Evolutionary conservation across 92 coral and sea anemone genomes (phyloP).

Genomic region (Isaurus tuberculatus): DNA sequence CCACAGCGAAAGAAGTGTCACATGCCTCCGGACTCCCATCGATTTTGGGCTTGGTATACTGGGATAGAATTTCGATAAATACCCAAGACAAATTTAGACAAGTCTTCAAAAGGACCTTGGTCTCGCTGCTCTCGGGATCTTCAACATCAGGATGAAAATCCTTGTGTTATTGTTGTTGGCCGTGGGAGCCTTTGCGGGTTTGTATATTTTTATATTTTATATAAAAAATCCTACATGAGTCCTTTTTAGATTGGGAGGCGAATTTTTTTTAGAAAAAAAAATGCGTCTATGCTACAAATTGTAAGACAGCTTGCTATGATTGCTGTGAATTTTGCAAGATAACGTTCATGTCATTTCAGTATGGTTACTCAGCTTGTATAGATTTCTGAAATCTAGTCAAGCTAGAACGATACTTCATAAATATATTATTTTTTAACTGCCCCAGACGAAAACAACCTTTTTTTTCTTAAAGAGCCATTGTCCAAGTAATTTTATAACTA

Average conservation of each 20-base stretch:
- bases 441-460: not conserved
- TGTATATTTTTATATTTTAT: constrained; percentile 39
- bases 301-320: not conserved
- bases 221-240: not conserved
- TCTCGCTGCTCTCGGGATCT: constrained; percentile 39
- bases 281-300: not conserved
- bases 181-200: constrained; percentile 97
- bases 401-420: not conserved
- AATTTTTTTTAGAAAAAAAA: not conserved
- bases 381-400: too few relatives aligned
- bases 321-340: not conserved
- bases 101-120: not conserved
- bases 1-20: not conserved
- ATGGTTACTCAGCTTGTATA: too few relatives aligned
- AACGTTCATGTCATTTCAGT: not conserved
- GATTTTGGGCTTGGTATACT: constrained; percentile 28
- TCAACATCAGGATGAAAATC: constrained; percentile 62
- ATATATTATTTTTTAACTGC: not conserved
- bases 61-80: constrained; percentile 35
- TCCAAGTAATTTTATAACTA: too few relatives aligned
- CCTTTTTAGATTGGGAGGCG: not conserved
- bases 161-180: constrained; percentile 91
- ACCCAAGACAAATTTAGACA: not conserved
- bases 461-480: too few relatives aligned
- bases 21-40: constrained; percentile 25